Percentiles rank a stretch among this genome's conserved stretches.
These are phyloP conservation scores for Platysteira castanea DNA, from an alignment of 2,113 vertebrate species.

Conservation along the genomic window DNA sequence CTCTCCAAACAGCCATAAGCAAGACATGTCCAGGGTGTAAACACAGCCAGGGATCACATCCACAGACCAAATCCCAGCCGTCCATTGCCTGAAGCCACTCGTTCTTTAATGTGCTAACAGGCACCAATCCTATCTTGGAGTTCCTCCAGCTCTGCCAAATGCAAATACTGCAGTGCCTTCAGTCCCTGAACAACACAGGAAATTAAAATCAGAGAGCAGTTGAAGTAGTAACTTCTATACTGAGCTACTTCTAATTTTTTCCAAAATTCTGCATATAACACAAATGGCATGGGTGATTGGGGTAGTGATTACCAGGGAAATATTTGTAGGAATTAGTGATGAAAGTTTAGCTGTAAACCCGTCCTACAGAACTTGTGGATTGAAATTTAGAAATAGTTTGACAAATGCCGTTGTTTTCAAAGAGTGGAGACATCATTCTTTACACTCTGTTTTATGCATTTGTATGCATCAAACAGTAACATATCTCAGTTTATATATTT, in stretches of 20 bases:
- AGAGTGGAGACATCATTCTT: not conserved
- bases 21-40: not conserved
- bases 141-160: not conserved
- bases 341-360: not conserved
- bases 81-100: not conserved
- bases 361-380: not conserved
- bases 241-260: not conserved
- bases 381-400: not conserved
- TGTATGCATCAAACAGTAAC: not conserved
- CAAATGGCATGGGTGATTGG: not conserved
- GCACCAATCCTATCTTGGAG: rapidly evolving
- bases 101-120: not conserved
- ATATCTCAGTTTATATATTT: not conserved
- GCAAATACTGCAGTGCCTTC: not conserved
- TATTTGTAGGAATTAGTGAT: not conserved
- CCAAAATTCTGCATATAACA: not conserved
- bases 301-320: not conserved
- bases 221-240: not conserved
- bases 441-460: not conserved
- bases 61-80: not conserved
- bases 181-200: not conserved
- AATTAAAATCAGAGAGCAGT: not conserved
- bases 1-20: not conserved
- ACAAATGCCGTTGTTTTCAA: not conserved
- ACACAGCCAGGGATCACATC: not conserved